Base-by-base conservation (phyloP, 2,888 invertebrate species). In the Ophion obscuratus region DNA sequence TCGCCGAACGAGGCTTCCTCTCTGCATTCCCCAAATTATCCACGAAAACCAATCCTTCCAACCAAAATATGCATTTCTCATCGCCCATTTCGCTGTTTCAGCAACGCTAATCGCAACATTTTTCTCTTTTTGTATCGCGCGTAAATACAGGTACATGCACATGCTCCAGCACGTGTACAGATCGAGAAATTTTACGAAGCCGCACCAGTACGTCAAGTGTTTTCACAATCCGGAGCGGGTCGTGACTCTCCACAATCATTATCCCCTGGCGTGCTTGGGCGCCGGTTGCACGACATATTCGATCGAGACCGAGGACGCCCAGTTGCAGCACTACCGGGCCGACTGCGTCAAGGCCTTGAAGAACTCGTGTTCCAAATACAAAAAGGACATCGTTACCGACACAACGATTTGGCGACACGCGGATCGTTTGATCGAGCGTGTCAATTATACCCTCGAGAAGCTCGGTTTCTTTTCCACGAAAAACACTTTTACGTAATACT, bases 131-230 rank as follows among this genome's bases (percentile, higher is more conserved):
- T 84, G 17, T 14, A 40, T 57, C 9, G 6, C 24, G 10, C 5
- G 4, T 36, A 31, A 40, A 85, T 84, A 53, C 87, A 93, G 93
- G 84, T 98, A 98, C 94, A 96, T 98, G 97, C 98, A 98, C 94
- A 98, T 98, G 98, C 94, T 98, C 93, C 98, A 98, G 94, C 98
- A 98, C 95, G 98, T 98, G 67, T 97, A 98, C 94, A 96, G 98
- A 81, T 97, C 98, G 88, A 96, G 97, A 92, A 98, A 98, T 95
- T 98, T 97, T 95, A 98, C 98, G 9, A 98, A 98, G 94, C 98
- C 98, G 7, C 98, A 98, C 90, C 97, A 97, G 94, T 98, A 98
- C 94, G 97, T 98, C 88, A 98, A 98, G 94, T 98, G 98, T 94
- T 98, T 98, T 95, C 98, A 98, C 94, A 97, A 98, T 95, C 97